phyloP scores from a whole-genome alignment of 2,113 vertebrate species.

The Stictonetta naevosa region DNA sequence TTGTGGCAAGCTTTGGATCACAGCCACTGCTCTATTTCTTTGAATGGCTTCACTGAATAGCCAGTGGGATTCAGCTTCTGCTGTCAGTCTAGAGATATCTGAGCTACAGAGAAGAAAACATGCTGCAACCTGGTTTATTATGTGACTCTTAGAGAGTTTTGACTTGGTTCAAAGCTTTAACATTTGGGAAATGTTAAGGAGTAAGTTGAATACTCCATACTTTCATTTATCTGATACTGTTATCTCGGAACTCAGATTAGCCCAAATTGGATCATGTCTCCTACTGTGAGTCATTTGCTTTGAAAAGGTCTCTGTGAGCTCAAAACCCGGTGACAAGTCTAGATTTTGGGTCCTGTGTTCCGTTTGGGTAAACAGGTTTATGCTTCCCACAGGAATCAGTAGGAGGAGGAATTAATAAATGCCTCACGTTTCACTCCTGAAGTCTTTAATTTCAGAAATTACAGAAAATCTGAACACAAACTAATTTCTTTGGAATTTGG shows the following conservation, averaged over 20 bases:
- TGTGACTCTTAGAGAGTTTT: not conserved
- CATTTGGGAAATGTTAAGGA: conserved; percentile 46
- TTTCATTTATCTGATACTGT: not conserved
- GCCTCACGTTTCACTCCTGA: not conserved
- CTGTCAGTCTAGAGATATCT: not conserved
- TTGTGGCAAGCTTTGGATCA: not conserved
- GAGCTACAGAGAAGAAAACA: not conserved
- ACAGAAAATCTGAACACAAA: conserved; percentile 5
- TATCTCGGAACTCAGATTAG: conserved; percentile 6
- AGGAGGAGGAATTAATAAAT: not conserved
- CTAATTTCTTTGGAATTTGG: not conserved
- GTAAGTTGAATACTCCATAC: not conserved
- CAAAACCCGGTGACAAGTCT: conserved; percentile 8
- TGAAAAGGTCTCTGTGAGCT: conserved; percentile 4
- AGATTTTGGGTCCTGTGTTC: not conserved
- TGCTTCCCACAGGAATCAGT: not conserved
- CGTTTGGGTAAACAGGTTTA: conserved; percentile 3
- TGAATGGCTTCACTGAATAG: not conserved
- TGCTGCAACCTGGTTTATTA: not conserved
- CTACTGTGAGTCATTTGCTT: conserved; percentile 12
- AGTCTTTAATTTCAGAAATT: not conserved
- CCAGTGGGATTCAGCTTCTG: not conserved
- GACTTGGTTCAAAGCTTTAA: not conserved
- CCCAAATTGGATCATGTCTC: conserved; percentile 23
- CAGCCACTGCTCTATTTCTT: not conserved